Percentiles rank a stretch among this genome's conserved stretches.
Evolutionary conservation across 2,888 invertebrate genomes (phyloP).

Genomic region (Nycteola revayana): DNA sequence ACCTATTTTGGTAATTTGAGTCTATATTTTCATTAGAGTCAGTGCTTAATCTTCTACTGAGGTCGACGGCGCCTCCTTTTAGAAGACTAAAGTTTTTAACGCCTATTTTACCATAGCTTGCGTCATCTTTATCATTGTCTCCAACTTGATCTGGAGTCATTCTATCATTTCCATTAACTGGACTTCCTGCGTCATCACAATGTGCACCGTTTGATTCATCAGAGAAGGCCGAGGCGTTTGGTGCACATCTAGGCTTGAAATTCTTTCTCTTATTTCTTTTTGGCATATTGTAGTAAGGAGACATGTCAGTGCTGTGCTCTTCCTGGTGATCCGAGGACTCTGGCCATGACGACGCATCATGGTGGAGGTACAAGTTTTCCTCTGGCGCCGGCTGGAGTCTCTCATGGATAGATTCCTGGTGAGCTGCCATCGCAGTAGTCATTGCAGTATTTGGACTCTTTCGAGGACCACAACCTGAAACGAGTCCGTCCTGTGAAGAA

Average conservation of each 20-base stretch:
- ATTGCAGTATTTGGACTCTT: conserved; percentile 72
- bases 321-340: conserved; percentile 64
- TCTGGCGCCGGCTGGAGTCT: conserved; percentile 72
- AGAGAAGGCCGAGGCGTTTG: conserved; percentile 77
- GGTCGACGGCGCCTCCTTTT: conserved; percentile 75
- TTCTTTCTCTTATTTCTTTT: conserved; percentile 90
- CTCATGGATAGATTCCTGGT: conserved; percentile 80
- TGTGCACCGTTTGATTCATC: conserved; percentile 73
- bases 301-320: conserved; percentile 64
- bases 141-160: conserved; percentile 56
- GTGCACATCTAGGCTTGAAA: conserved; percentile 88
- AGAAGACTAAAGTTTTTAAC: conserved; percentile 76
- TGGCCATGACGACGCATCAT: conserved; percentile 80
- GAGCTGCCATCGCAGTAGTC: conserved; percentile 82
- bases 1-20: conserved; percentile 70
- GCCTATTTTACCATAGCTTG: conserved; percentile 66
- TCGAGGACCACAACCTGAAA: conserved; percentile 58
- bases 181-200: conserved; percentile 55
- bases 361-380: conserved; percentile 71
- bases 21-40: conserved; percentile 80
- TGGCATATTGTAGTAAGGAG: conserved; percentile 78
- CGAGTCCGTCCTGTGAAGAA: conserved; percentile 62
- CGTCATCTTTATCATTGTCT: conserved; percentile 54
- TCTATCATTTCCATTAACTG: conserved; percentile 68
- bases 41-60: conserved; percentile 74